Evolutionary conservation across 2,797 vertebrate species (phyloP).

Genomic region (Pangasius mekongensis): DNA sequence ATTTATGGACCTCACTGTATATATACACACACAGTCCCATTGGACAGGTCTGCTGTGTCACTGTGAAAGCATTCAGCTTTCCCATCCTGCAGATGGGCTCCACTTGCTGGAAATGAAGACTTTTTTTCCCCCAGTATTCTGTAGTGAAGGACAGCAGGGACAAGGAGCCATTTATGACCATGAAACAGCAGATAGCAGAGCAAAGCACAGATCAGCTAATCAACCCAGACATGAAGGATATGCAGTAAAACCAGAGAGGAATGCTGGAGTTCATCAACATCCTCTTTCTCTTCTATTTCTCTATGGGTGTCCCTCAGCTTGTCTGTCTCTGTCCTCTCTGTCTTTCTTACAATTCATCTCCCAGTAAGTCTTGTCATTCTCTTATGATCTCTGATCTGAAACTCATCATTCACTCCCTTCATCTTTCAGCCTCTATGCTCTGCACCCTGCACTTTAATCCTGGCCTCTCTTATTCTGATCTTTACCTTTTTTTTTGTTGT

Average conservation of each 20-base stretch:
- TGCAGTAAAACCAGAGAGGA: conserved; percentile 50
- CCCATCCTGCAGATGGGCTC: conserved; percentile 35
- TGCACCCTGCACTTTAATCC: conserved; percentile 15
- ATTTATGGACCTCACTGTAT: no score
- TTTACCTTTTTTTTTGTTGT: not conserved
- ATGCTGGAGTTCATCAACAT: conserved; percentile 31
- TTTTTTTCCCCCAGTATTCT: conserved; percentile 45
- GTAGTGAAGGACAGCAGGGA: conserved; percentile 46
- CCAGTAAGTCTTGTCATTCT: conserved; percentile 23
- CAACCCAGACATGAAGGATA: conserved; percentile 61
- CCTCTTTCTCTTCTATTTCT: conserved; percentile 19
- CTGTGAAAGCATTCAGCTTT: conserved; percentile 23
- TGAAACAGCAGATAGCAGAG: conserved; percentile 62
- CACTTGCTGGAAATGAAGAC: conserved; percentile 36
- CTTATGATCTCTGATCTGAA: conserved; percentile 42
- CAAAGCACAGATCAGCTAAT: conserved; percentile 62
- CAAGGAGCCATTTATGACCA: conserved; percentile 46
- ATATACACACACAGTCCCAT: not conserved
- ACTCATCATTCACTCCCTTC: conserved; percentile 18
- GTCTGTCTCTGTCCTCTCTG: conserved; percentile 5
- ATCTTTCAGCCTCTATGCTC: conserved; percentile 10
- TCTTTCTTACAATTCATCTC: conserved; percentile 20
- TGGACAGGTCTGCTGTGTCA: conserved; percentile 22
- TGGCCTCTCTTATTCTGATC: conserved; percentile 5
- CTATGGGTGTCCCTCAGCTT: conserved; percentile 35